These are phyloP conservation scores for Colossoma macropomum DNA, from an alignment of 2,113 vertebrate species.

Conservation along the genomic window DNA sequence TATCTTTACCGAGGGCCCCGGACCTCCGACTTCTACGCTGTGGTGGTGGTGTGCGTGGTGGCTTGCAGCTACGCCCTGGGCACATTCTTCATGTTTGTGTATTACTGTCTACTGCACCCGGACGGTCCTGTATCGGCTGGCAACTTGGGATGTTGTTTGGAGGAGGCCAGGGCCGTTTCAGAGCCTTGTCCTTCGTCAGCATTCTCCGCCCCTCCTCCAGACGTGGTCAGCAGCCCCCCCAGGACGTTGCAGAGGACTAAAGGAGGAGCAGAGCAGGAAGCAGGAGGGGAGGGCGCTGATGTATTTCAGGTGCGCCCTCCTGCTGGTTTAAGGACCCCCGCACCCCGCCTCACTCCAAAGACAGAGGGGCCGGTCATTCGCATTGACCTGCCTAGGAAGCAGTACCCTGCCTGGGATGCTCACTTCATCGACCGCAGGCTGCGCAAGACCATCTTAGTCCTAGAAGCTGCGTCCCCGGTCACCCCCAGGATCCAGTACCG, in stretches of 20 bases:
- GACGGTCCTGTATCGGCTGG: constrained; percentile 86
- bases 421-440: constrained; percentile 96
- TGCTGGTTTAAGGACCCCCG: constrained; percentile 73
- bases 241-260: constrained; percentile 97
- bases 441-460: constrained; percentile 93
- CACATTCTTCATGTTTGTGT: constrained; percentile 98
- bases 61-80: constrained; percentile 95
- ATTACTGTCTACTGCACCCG: constrained; percentile 97
- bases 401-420: constrained; percentile 96
- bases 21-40: constrained; percentile 86
- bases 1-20: constrained; percentile 82
- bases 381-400: constrained; percentile 97
- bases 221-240: constrained; percentile 88
- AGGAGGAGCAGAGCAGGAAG: constrained; percentile 82
- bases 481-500: constrained; percentile 94
- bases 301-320: constrained; percentile 93
- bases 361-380: constrained; percentile 94
- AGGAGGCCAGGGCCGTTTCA: constrained; percentile 66
- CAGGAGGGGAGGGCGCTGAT: constrained; percentile 78
- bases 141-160: constrained; percentile 79
- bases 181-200: constrained; percentile 68
- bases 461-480: constrained; percentile 88
- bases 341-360: constrained; percentile 79
- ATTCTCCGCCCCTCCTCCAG: constrained; percentile 71
- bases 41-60: constrained; percentile 90